phyloP scores from a whole-genome alignment of 92 coral and sea anemone genomes.

The Phymanthus crucifer region DNA sequence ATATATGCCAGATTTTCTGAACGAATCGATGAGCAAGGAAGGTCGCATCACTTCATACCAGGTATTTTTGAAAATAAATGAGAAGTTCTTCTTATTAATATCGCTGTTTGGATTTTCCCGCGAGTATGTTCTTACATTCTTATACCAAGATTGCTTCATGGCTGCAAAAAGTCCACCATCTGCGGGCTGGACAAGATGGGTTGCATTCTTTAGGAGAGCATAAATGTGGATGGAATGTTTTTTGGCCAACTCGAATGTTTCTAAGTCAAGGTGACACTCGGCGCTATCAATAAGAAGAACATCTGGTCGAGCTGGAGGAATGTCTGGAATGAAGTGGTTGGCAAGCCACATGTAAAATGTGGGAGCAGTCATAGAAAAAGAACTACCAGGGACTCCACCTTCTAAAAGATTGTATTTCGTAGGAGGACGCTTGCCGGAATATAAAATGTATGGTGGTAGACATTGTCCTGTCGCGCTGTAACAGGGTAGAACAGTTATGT shows the following conservation, averaged over 20 bases:
- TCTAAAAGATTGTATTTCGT: slow-evolving; percentile 49
- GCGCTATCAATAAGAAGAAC: slow-evolving; percentile 36
- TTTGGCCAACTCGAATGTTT: slow-evolving; percentile 33
- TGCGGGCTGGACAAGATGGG: slow-evolving; percentile 13
- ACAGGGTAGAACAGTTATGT: slow-evolving; percentile 47
- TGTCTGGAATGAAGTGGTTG: not conserved
- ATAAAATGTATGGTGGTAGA: slow-evolving; percentile 52
- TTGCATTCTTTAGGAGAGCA: slow-evolving; percentile 11
- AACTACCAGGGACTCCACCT: slow-evolving; percentile 51
- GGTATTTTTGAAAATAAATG: slow-evolving; percentile 30
- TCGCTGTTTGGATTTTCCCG: slow-evolving; percentile 1
- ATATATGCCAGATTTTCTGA: slow-evolving; percentile 47
- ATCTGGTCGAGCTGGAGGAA: slow-evolving; percentile 50
- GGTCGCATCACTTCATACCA: slow-evolving; percentile 54
- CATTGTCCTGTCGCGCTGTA: slow-evolving; percentile 58
- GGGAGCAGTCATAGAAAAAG: slow-evolving; percentile 49
- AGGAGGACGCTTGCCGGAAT: slow-evolving; percentile 45
- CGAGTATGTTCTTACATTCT: not conserved
- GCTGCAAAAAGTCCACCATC: slow-evolving; percentile 26
- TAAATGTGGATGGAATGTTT: not conserved
- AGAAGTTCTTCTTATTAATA: slow-evolving; percentile 36
- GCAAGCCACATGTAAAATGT: slow-evolving; percentile 63
- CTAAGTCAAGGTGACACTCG: slow-evolving; percentile 32
- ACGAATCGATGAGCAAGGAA: slow-evolving; percentile 24
- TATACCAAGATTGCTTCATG: slow-evolving; percentile 12